phyloP scores from a whole-genome alignment of 2,888 invertebrate genomes.

The Spatulosminthurus flaviceps region DNA sequence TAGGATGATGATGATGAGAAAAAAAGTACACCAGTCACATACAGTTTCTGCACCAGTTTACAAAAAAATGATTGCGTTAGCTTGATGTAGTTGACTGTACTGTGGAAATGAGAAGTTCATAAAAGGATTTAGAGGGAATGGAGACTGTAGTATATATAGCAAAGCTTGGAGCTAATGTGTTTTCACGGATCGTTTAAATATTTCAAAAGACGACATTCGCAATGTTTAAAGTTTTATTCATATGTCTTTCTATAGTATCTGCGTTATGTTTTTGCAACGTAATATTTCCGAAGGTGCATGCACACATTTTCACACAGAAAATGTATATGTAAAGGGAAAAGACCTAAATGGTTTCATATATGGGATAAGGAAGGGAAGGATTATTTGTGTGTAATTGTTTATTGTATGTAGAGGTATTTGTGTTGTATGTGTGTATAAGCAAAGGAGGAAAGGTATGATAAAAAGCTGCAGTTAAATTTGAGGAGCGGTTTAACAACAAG shows the following conservation, averaged over 20 bases:
- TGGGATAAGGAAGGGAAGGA: too few relatives aligned
- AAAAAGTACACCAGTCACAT: not conserved
- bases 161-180: not conserved
- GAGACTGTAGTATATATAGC: too few relatives aligned
- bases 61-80: conserved; percentile 17
- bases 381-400: too few relatives aligned
- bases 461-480: not conserved
- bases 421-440: too few relatives aligned
- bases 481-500: conserved; percentile 35
- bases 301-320: too few relatives aligned
- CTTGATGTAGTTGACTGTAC: not conserved
- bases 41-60: conserved; percentile 37
- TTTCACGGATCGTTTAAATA: conserved; percentile 26
- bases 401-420: not conserved
- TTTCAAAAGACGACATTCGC: conserved; percentile 26
- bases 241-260: too few relatives aligned
- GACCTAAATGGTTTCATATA: too few relatives aligned
- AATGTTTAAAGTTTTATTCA: not conserved
- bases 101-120: conserved; percentile 1
- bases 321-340: too few relatives aligned
- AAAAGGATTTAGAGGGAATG: too few relatives aligned
- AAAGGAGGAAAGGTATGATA: not conserved
- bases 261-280: too few relatives aligned
- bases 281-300: too few relatives aligned
- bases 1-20: not conserved